Evolutionary conservation across 2,113 vertebrate genomes (phyloP).

Genomic region (Petrocephalus microphthalmus): DNA sequence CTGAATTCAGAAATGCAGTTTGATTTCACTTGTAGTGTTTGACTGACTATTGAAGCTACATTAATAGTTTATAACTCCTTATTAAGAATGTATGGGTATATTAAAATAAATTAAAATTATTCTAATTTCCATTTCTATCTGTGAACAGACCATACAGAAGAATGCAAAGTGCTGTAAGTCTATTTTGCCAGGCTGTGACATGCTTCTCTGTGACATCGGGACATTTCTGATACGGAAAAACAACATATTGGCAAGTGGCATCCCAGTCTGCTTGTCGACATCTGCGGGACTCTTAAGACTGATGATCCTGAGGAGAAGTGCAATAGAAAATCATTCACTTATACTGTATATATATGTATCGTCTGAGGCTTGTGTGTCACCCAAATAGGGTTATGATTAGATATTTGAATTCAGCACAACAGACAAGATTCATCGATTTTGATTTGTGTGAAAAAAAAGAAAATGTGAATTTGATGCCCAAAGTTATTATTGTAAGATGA

Average conservation of each 20-base stretch:
- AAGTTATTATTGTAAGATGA: no score
- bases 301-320: not conserved
- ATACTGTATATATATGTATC: not conserved
- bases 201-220: not conserved
- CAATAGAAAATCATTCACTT: not conserved
- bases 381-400: not conserved
- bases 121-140: not conserved
- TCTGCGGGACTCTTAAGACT: not conserved
- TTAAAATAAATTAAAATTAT: not conserved
- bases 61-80: not conserved
- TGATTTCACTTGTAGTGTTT: not conserved
- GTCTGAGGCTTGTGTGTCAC: not conserved
- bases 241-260: not conserved
- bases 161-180: not conserved
- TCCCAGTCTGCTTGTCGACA: not conserved
- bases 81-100: not conserved
- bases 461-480: not conserved
- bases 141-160: not conserved
- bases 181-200: not conserved
- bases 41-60: not conserved
- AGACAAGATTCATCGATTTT: not conserved
- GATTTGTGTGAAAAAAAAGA: not conserved
- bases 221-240: not conserved
- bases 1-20: not conserved
- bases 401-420: not conserved